These are phyloP conservation scores for Cheilosia grossa DNA, from an alignment of 2,888 invertebrate genomes.

Conservation along the genomic window DNA sequence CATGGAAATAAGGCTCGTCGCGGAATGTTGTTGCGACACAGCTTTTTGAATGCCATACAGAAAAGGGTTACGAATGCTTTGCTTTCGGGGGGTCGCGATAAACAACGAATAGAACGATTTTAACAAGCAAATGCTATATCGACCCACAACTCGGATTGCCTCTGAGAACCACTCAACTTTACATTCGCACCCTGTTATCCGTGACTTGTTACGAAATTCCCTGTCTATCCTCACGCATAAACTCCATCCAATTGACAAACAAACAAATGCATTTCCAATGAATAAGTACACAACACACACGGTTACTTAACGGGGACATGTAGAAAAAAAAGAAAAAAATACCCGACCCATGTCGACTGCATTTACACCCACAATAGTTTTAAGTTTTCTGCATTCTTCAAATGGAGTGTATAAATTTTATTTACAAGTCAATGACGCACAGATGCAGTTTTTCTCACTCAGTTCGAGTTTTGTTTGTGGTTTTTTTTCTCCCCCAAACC, in stretches of 20 bases:
- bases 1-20: too few species aligned
- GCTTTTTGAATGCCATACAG: too few species aligned
- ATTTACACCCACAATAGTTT: conserved; percentile 31
- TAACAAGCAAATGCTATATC: background rate
- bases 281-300: background rate
- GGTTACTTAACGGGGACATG: conserved; percentile 8
- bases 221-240: conserved; percentile 14
- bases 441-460: conserved; percentile 50
- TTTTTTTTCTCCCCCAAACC: background rate
- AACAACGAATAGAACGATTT: background rate
- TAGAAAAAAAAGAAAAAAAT: background rate
- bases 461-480: background rate
- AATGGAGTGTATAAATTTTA: conserved; percentile 48
- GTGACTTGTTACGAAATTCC: background rate
- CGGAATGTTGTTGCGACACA: too few species aligned
- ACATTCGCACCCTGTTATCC: background rate
- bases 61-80: too few species aligned
- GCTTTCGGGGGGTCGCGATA: background rate
- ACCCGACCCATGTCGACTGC: conserved; percentile 11
- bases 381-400: conserved; percentile 30
- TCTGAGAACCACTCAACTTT: background rate
- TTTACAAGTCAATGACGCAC: conserved; percentile 69
- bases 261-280: conserved; percentile 34
- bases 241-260: conserved; percentile 15
- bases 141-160: background rate